Percentiles rank a stretch among this genome's conserved stretches.
phyloP scores from a whole-genome alignment of 35 echinoderm and acorn worm genomes.

The Nesometra sesokonis region DNA sequence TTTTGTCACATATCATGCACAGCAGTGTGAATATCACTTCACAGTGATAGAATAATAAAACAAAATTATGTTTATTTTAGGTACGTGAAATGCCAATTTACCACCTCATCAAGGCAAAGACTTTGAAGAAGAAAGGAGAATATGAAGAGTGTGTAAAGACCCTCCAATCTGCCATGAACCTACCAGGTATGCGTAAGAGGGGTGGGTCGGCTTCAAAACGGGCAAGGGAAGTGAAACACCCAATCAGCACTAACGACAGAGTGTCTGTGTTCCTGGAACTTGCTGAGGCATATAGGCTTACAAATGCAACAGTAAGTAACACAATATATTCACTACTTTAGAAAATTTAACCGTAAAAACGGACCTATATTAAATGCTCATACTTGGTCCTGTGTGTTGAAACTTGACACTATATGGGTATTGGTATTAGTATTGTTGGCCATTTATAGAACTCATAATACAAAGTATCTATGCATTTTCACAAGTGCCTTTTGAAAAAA shows the following conservation, averaged over 20 bases:
- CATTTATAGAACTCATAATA: no score
- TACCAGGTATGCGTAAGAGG: slow-evolving; percentile 80
- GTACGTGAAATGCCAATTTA: slow-evolving; percentile 94
- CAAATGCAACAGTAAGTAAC: slow-evolving; percentile 51
- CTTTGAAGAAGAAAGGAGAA: slow-evolving; percentile 78
- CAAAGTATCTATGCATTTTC: no score
- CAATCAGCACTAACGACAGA: slow-evolving; percentile 65
- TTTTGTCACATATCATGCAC: no score
- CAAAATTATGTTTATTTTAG: slow-evolving; percentile 13
- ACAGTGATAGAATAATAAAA: no score
- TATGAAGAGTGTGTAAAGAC: slow-evolving; percentile 90
- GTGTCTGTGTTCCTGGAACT: slow-evolving; percentile 94
- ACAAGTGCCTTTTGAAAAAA: no score
- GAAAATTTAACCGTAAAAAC: no score
- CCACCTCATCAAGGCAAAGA: slow-evolving; percentile 81
- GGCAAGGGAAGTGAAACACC: neutral
- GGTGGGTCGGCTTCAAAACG: slow-evolving; percentile 5
- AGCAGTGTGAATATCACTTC: no score
- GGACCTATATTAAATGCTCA: no score
- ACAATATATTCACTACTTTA: no score
- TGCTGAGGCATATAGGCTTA: slow-evolving; percentile 76
- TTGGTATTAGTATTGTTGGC: no score
- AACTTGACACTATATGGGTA: no score
- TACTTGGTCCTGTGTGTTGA: no score
- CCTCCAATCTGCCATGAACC: slow-evolving; percentile 77